Percentiles rank a stretch among this genome's conserved stretches.
These are phyloP conservation scores for Koerneria pararmatus DNA, from an alignment of 2,888 invertebrate genomes.

Conservation along the genomic window DNA sequence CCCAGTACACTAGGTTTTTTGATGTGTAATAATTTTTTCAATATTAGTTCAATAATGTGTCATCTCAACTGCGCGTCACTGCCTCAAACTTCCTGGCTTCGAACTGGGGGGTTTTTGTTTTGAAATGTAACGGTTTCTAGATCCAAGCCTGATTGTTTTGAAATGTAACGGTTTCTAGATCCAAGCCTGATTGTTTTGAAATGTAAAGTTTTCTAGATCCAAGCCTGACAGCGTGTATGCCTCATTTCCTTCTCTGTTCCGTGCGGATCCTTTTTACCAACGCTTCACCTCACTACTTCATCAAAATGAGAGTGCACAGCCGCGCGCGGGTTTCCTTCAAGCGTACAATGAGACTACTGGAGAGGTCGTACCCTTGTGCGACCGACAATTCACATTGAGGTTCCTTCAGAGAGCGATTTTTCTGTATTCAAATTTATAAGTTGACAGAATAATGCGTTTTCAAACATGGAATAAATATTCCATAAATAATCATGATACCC, in stretches of 20 bases:
- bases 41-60: too few relatives aligned
- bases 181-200: neutral
- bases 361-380: conserved; percentile 95
- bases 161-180: neutral
- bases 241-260: conserved; percentile 52
- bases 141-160: neutral
- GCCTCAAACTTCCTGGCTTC: too few relatives aligned
- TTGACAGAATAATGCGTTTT: neutral
- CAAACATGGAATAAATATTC: conserved; percentile 24
- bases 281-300: conserved; percentile 43
- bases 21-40: too few relatives aligned
- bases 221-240: conserved; percentile 47
- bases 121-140: too few relatives aligned
- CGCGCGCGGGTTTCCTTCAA: conserved; percentile 47
- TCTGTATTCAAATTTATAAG: neutral
- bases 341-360: conserved; percentile 89
- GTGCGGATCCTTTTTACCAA: conserved; percentile 57
- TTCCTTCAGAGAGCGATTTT: conserved; percentile 74
- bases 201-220: conserved; percentile 24
- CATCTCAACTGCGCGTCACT: too few relatives aligned
- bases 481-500: too few relatives aligned
- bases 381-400: conserved; percentile 86
- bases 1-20: too few relatives aligned
- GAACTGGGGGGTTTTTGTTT: too few relatives aligned
- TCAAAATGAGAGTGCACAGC: too few relatives aligned